Conservation (phyloP, 2,113 vertebrate species). For the Macquaria ambigua region DNA sequence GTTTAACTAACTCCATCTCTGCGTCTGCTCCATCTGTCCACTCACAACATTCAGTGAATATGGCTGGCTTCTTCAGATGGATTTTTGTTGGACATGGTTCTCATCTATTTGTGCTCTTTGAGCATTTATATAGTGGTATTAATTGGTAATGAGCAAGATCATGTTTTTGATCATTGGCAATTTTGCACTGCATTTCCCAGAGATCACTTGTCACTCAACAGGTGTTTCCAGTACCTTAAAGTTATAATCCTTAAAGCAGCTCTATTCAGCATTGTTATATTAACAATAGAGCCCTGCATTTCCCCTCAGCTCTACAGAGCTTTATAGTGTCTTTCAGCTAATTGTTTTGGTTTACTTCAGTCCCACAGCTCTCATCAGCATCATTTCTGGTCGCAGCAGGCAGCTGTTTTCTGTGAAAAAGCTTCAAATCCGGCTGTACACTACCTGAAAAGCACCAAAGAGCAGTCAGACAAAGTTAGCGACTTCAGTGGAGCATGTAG, state of each 20-base stretch:
- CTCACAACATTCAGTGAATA: conserved; percentile 33
- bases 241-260: neutral
- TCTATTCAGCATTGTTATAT: neutral
- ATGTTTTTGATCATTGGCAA: conserved; percentile 1
- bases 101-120: conserved; percentile 38
- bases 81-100: conserved; percentile 26
- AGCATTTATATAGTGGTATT: conserved; percentile 11
- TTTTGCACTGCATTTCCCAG: conserved; percentile 8
- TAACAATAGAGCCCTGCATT: neutral
- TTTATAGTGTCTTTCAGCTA: no score
- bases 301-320: no score
- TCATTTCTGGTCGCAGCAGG: neutral
- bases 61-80: conserved; percentile 40
- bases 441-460: neutral
- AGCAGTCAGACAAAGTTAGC: neutral
- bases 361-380: neutral
- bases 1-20: conserved; percentile 67
- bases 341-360: neutral
- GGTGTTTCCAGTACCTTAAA: neutral
- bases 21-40: conserved; percentile 72
- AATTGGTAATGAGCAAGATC: conserved; percentile 5
- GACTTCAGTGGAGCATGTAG: neutral
- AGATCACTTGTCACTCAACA: neutral
- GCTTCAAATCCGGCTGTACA: neutral
- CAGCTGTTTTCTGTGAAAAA: conserved; percentile 1